Percentiles rank a stretch among this genome's conserved stretches.
Conservation (phyloP, 2,888 invertebrate genomes). For the Lepas anatifera region DNA sequence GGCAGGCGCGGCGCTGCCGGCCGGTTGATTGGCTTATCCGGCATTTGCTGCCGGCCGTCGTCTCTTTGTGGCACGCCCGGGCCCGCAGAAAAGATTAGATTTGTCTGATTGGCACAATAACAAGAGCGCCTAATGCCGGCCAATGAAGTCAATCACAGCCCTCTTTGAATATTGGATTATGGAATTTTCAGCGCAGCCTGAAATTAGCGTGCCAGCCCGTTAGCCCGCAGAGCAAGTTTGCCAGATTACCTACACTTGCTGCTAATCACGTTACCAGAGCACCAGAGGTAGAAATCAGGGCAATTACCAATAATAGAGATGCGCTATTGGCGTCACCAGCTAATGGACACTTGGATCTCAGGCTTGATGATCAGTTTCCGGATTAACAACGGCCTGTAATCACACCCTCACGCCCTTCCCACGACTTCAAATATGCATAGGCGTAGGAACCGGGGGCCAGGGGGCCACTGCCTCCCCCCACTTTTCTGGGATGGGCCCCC, state of each 20-base stretch:
- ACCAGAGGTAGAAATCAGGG: too few species aligned
- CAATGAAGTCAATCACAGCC: slow-evolving; percentile 4
- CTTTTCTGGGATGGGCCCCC: too few species aligned
- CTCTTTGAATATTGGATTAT: slow-evolving; percentile 4
- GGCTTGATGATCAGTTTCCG: too few species aligned
- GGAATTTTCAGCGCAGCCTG: neutral
- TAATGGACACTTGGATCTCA: too few species aligned
- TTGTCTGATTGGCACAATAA: slow-evolving; percentile 1
- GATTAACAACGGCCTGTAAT: too few species aligned
- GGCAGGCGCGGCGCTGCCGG: neutral
- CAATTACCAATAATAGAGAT: too few species aligned
- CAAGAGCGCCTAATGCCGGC: neutral
- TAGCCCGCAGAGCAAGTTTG: neutral
- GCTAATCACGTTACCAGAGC: neutral
- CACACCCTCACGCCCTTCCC: too few species aligned
- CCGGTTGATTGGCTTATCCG: neutral
- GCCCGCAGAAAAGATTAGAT: neutral
- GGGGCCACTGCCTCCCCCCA: too few species aligned
- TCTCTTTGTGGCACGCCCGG: neutral
- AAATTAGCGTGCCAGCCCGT: slow-evolving; percentile 4
- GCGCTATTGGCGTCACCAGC: too few species aligned
- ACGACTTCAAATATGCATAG: too few species aligned
- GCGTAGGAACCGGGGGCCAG: too few species aligned
- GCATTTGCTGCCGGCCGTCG: neutral
- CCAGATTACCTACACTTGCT: neutral